These are phyloP conservation scores for Nasonia longicornis DNA, from an alignment of 1,140 invertebrate genomes.

Conservation along the genomic window DNA sequence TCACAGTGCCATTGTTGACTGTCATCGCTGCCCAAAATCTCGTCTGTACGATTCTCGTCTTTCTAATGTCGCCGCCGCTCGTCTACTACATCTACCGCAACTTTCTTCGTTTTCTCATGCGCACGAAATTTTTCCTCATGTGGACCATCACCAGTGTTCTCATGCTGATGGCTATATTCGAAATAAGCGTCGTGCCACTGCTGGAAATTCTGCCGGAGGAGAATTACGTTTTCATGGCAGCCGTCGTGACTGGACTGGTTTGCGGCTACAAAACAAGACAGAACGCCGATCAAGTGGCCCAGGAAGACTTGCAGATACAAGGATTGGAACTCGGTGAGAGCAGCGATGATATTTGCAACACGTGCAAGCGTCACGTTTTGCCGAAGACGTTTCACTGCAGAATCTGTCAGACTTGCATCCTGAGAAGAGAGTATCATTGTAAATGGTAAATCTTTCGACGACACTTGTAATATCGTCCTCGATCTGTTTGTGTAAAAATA, in stretches of 20 bases:
- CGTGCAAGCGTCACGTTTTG: conserved; percentile 60
- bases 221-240: conserved; percentile 73
- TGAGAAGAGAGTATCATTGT: conserved; percentile 66
- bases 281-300: conserved; percentile 62
- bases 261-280: conserved; percentile 73
- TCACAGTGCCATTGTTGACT: conserved; percentile 74
- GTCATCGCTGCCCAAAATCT: conserved; percentile 73
- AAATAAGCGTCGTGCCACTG: conserved; percentile 73
- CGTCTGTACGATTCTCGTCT: conserved; percentile 72
- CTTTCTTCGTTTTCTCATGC: conserved; percentile 70
- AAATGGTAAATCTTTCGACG: conserved; percentile 58
- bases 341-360: conserved; percentile 62
- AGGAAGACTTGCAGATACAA: conserved; percentile 53
- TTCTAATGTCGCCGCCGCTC: conserved; percentile 73
- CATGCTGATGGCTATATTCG: conserved; percentile 76
- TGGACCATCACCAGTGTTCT: conserved; percentile 76
- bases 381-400: conserved; percentile 63
- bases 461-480: no score
- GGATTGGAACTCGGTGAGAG: conserved; percentile 64
- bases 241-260: conserved; percentile 71
- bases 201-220: conserved; percentile 78
- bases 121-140: conserved; percentile 77
- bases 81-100: conserved; percentile 74
- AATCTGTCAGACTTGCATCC: conserved; percentile 64
- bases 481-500: not conserved